phyloP scores from a whole-genome alignment of 2,888 invertebrate genomes.

The Apotomis capreana region DNA sequence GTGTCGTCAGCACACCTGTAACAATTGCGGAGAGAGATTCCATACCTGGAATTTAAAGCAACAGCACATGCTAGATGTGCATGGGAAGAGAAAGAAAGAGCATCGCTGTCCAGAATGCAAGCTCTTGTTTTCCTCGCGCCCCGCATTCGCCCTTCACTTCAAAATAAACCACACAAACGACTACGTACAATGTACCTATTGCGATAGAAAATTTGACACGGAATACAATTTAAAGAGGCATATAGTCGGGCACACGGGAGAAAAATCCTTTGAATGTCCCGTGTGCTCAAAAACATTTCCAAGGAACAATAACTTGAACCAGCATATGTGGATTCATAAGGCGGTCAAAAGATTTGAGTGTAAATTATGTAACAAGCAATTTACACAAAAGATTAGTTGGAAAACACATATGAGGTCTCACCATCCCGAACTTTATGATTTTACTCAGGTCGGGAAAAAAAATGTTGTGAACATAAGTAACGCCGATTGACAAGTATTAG shows the following conservation, averaged over 20 bases:
- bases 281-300: slow-evolving; percentile 59
- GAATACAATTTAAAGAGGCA: slow-evolving; percentile 51
- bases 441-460: slow-evolving; percentile 41
- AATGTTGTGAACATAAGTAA: neutral
- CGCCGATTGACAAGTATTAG: neutral
- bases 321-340: slow-evolving; percentile 62
- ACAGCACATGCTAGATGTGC: slow-evolving; percentile 52
- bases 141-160: slow-evolving; percentile 54
- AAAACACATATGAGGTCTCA: slow-evolving; percentile 64
- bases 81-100: slow-evolving; percentile 49
- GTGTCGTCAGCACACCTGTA: slow-evolving; percentile 58
- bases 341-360: slow-evolving; percentile 52
- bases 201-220: slow-evolving; percentile 51
- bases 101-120: slow-evolving; percentile 57
- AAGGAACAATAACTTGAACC: slow-evolving; percentile 53
- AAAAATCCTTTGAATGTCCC: slow-evolving; percentile 53
- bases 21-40: slow-evolving; percentile 54
- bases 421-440: slow-evolving; percentile 60
- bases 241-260: slow-evolving; percentile 54
- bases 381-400: slow-evolving; percentile 61
- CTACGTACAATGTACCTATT: slow-evolving; percentile 48
- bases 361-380: slow-evolving; percentile 55
- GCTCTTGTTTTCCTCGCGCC: slow-evolving; percentile 49
- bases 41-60: slow-evolving; percentile 53
- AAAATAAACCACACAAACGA: slow-evolving; percentile 53